A percentile compares a stretch with the other conserved stretches of the same genome.
phyloP scores from a whole-genome alignment of 2,113 vertebrate genomes.

The Petroica traversi region DNA sequence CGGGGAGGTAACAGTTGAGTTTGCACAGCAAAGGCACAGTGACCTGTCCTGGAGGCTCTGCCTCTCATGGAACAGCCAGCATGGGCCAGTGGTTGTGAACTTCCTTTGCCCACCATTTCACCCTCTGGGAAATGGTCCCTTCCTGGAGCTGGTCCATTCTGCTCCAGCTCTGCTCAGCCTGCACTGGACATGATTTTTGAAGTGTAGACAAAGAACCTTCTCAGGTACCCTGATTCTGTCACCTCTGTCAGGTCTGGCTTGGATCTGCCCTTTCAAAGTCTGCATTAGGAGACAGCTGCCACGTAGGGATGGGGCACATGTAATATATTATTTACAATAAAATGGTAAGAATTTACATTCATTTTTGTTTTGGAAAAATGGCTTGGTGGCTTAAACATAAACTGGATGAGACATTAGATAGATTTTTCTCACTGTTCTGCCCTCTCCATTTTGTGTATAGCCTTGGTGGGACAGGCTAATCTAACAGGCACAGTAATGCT shows the following conservation, averaged over 20 bases:
- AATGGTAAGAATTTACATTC: not conserved
- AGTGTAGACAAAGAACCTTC: not conserved
- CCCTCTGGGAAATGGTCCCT: not conserved
- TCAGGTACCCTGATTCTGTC: not conserved
- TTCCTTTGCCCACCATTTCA: not conserved
- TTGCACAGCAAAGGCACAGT: not conserved
- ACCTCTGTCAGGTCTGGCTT: not conserved
- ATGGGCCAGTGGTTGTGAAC: rapidly evolving
- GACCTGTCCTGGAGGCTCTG: not conserved
- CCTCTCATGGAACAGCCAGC: rapidly evolving
- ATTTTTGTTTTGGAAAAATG: not conserved
- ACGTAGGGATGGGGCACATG: not conserved
- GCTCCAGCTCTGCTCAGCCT: not conserved
- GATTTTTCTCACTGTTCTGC: not conserved
- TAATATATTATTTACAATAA: not conserved
- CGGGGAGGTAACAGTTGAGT: not conserved
- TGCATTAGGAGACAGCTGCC: not conserved
- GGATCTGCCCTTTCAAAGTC: not conserved
- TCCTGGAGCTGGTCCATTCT: not conserved
- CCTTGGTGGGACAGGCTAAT: not conserved
- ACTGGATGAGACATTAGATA: not conserved
- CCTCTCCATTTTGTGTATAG: not conserved
- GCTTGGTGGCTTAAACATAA: not conserved
- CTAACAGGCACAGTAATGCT: not conserved
- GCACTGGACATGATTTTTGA: rapidly evolving